Base-by-base conservation (phyloP, 2,113 vertebrate species). In the Hystrix brachyura region DNA sequence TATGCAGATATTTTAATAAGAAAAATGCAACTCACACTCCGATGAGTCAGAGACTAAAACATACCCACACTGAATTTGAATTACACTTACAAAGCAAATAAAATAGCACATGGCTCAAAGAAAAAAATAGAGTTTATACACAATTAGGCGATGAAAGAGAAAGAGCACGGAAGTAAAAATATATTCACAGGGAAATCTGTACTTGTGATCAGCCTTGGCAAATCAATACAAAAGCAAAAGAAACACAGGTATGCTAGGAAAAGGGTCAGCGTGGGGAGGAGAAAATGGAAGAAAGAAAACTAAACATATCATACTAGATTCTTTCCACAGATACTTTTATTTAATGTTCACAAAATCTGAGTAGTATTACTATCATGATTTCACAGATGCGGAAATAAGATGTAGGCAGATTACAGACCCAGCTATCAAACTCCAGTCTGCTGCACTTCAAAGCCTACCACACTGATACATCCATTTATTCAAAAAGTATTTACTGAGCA, bases 171-270 rank as follows among this genome's bases (percentile, higher is more conserved):
- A 51, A 25, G 25, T 3, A 67, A 6, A 89, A 71, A 76, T 94
- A 85, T 78, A 62, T 62, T 65, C 59, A 57, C 19, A 91, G 29
- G 81, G 62, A 81, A 85, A 43, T 65, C 11, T 57, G 5, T 80
- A 4, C 34, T 78, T 84, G 29, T 93, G n/a, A 78, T 57, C 67
- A 29, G 29, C 4, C 10, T 90, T 86, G n/a, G 43, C 43, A 96
- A 79, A 95, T 78, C 64, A 88, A 62, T 64, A 19, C 82, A 79
- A 80, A 84, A 53, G 11, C 12, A 60, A 86, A 93, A 80, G 32
- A 15, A 81, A 23, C 29, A 29, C 87, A 93, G 21, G 15, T 64
- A 76, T 53, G 43, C 67, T 78, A 94, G 17, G n/a, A 87, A 94
- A 94, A 11, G 17, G 12, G 12, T 6, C 2, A 14, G 38, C 14